A percentile compares a stretch with the other conserved stretches of the same genome.
Evolutionary conservation across 2,888 invertebrate species (phyloP).

Genomic region (Drosophila anomalipes): DNA sequence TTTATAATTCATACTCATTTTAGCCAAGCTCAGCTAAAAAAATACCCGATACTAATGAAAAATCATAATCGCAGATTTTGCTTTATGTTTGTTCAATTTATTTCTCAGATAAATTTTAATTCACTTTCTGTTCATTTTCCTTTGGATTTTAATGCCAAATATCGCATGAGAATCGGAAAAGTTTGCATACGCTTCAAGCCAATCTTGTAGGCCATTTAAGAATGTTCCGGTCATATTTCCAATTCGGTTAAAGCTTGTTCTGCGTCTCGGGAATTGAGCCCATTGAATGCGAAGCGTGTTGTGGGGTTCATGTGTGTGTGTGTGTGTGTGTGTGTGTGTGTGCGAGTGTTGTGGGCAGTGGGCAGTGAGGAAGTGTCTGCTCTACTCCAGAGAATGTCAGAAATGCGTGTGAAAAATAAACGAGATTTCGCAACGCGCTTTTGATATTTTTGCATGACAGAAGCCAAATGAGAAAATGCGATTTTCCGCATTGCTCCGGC

Average conservation of each 20-base stretch:
- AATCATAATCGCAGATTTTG: no score
- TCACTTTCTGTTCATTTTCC: not conserved
- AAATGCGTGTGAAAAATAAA: constrained; percentile 80
- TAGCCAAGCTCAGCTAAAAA: not conserved
- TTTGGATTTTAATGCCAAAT: not conserved
- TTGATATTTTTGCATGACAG: constrained; percentile 79
- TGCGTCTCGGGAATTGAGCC: constrained; percentile 57
- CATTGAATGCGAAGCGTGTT: constrained; percentile 39
- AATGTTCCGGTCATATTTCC: constrained; percentile 28
- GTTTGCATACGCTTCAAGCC: constrained; percentile 40
- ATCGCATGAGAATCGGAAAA: not conserved
- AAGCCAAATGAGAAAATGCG: constrained; percentile 80
- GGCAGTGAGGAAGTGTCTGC: constrained; percentile 26
- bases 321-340: constrained; percentile 17
- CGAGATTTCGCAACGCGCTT: constrained; percentile 79
- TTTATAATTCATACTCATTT: not conserved
- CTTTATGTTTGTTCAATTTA: not conserved
- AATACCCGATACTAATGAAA: no score
- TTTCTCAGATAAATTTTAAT: not conserved
- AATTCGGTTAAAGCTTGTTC: constrained; percentile 41
- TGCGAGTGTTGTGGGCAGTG: not conserved
- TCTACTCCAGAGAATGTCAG: constrained; percentile 66
- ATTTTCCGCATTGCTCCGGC: constrained; percentile 80
- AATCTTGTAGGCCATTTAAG: constrained; percentile 45
- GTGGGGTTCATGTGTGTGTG: constrained; percentile 1